Conservation (phyloP, 2,888 invertebrate species). For the Lepidocyrtoides sp. region DNA sequence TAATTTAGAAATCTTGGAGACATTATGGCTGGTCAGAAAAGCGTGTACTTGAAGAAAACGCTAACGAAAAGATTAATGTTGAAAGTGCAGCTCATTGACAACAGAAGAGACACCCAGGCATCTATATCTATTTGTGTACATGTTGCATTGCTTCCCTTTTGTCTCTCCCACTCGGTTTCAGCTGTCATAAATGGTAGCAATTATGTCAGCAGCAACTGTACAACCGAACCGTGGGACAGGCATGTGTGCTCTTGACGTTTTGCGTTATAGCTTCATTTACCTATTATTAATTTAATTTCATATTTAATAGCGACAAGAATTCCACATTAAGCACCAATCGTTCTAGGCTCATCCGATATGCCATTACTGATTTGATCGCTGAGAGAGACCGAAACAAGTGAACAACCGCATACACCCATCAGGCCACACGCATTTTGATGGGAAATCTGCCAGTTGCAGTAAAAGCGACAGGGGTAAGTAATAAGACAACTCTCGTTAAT, state of each 20-base stretch:
- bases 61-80: too few species aligned
- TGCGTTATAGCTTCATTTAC: constrained; percentile 11
- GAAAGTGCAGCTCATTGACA: too few species aligned
- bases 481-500: constrained; percentile 68
- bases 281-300: constrained; percentile 53
- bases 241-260: constrained; percentile 58
- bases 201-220: too few species aligned
- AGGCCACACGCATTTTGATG: constrained; percentile 65
- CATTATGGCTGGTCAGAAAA: too few species aligned
- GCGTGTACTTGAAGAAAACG: too few species aligned
- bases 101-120: too few species aligned
- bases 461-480: background rate
- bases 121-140: too few species aligned
- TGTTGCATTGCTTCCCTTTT: background rate
- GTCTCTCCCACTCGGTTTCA: background rate
- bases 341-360: background rate
- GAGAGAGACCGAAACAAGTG: background rate
- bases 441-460: constrained; percentile 59
- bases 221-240: constrained; percentile 67
- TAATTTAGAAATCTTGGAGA: too few species aligned
- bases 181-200: constrained; percentile 42
- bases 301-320: constrained; percentile 54
- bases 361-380: background rate
- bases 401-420: constrained; percentile 16
- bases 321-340: constrained; percentile 1